Evolutionary conservation across 2,888 invertebrate species (phyloP).

Genomic region (Ceratothoa steindachneri): DNA sequence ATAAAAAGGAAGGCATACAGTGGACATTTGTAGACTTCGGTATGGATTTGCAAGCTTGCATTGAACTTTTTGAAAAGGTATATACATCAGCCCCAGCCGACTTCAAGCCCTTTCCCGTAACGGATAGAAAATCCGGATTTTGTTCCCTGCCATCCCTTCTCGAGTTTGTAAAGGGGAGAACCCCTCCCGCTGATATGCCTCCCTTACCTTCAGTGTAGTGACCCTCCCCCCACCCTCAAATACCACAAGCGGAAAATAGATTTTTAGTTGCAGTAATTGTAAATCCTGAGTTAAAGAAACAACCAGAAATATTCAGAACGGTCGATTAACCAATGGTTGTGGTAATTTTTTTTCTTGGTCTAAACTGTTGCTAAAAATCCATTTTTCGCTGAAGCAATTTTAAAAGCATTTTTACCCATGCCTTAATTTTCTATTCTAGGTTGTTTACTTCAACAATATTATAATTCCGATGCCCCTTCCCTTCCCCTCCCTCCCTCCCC

Average conservation of each 20-base stretch:
- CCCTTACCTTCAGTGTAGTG: too few species aligned
- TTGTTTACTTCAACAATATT: too few species aligned
- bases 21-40: conserved; percentile 99
- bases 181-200: conserved; percentile 1
- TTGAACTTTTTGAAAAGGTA: conserved; percentile 92
- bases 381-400: too few species aligned
- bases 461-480: neutral
- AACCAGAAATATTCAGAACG: too few species aligned
- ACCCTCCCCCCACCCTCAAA: conserved; percentile 1
- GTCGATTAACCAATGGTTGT: too few species aligned
- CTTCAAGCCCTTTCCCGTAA: neutral
- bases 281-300: too few species aligned
- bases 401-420: conserved; percentile 3
- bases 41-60: conserved; percentile 97
- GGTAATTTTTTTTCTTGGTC: too few species aligned
- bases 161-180: neutral
- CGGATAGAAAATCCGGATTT: neutral
- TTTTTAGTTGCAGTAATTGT: too few species aligned
- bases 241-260: too few species aligned
- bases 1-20: conserved; percentile 92
- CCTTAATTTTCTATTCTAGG: neutral
- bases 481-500: neutral
- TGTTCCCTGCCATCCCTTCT: neutral
- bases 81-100: neutral
- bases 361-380: too few species aligned